Percentiles rank a stretch among this genome's conserved stretches.
Evolutionary conservation across 2,888 invertebrate genomes (phyloP).

Genomic region (Dynastes hyllus): DNA sequence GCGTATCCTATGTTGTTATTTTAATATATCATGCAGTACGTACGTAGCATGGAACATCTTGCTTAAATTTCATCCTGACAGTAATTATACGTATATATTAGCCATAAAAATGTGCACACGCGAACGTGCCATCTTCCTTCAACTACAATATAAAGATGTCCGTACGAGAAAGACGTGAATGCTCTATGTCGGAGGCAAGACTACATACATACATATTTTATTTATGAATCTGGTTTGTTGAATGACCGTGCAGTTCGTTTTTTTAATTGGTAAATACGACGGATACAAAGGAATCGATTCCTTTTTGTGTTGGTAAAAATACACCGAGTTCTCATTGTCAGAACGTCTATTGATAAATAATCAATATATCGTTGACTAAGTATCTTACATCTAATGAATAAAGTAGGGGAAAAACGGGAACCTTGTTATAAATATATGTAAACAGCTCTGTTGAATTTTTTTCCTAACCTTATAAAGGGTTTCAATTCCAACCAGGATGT

Average conservation of each 20-base stretch:
- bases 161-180: constrained; percentile 2
- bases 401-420: constrained; percentile 32
- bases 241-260: constrained; percentile 26
- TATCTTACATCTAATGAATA: constrained; percentile 26
- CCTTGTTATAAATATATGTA: constrained; percentile 44
- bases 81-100: constrained; percentile 32
- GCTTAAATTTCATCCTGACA: constrained; percentile 23
- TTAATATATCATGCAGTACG: background rate
- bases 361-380: constrained; percentile 26
- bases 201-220: constrained; percentile 30
- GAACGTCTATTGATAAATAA: constrained; percentile 37
- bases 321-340: constrained; percentile 24
- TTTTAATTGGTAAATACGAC: constrained; percentile 43
- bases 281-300: constrained; percentile 33
- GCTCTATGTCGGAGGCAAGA: constrained; percentile 17
- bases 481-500: constrained; percentile 41
- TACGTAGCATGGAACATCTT: constrained; percentile 10
- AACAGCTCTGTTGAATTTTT: constrained; percentile 26
- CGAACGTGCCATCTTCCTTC: constrained; percentile 6
- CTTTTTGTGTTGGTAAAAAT: constrained; percentile 37
- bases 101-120: constrained; percentile 31
- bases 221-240: constrained; percentile 37
- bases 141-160: background rate
- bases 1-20: background rate
- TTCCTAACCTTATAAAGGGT: constrained; percentile 43